These are phyloP conservation scores for Andrena cerasifolii DNA, from an alignment of 1,140 invertebrate genomes.

Conservation along the genomic window DNA sequence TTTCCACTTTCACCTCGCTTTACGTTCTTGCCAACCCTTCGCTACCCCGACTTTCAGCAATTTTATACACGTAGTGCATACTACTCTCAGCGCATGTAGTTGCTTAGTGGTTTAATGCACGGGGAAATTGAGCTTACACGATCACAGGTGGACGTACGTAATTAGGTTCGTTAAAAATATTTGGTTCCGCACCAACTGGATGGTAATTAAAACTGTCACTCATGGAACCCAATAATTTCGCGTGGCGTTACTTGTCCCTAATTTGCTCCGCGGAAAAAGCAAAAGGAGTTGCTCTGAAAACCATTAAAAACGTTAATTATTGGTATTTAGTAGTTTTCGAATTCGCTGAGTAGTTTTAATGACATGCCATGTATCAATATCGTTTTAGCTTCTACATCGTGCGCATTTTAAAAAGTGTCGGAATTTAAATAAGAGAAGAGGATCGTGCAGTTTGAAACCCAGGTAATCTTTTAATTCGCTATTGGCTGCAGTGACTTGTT, in stretches of 20 bases:
- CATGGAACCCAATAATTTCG: not conserved
- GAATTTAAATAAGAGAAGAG: too few species aligned
- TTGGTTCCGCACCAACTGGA: conserved; percentile 8
- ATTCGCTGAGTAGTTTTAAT: conserved; percentile 9
- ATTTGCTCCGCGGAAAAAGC: not conserved
- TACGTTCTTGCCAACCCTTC: not conserved
- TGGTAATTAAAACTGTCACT: conserved; percentile 47
- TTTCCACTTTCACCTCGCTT: conserved; percentile 46
- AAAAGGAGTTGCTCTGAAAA: not conserved
- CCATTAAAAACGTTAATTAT: too few species aligned
- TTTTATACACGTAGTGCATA: too few species aligned
- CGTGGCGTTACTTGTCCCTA: conserved; percentile 7
- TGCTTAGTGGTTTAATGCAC: too few species aligned
- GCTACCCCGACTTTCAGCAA: not conserved
- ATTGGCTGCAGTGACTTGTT: conserved; percentile 12
- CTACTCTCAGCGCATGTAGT: too few species aligned
- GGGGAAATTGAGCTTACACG: conserved; percentile 35
- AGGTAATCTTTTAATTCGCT: conserved; percentile 39
- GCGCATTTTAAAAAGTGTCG: too few species aligned
- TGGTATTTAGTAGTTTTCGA: too few species aligned
- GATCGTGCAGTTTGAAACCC: conserved; percentile 31
- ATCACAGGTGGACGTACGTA: conserved; percentile 30
- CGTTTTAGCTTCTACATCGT: too few species aligned
- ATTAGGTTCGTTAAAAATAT: too few species aligned
- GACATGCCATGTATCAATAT: conserved; percentile 9